phyloP scores from a whole-genome alignment of 2,113 vertebrate genomes.

The Alosa alosa region DNA sequence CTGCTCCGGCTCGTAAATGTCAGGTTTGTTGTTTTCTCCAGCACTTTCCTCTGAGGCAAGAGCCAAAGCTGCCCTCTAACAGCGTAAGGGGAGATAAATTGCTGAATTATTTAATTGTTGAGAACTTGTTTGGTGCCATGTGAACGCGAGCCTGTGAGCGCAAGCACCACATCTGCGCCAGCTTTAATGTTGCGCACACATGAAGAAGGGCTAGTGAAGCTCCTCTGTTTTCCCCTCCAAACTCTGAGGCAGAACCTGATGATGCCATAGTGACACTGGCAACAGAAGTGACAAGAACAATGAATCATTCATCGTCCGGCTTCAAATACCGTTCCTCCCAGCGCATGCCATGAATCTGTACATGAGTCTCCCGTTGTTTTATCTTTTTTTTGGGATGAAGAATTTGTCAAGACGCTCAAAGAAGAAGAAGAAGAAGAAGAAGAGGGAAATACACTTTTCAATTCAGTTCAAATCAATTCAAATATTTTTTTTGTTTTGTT shows the following conservation, averaged over 20 bases:
- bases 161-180: background rate
- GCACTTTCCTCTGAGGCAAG: background rate
- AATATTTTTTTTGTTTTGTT: too few relatives aligned
- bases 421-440: background rate
- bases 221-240: background rate
- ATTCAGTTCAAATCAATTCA: too few relatives aligned
- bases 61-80: background rate
- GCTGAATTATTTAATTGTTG: background rate
- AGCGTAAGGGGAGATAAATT: background rate
- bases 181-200: background rate
- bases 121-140: background rate
- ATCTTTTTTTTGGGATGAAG: background rate
- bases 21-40: background rate
- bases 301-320: background rate
- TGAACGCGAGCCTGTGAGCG: background rate
- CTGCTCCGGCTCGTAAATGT: background rate
- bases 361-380: background rate
- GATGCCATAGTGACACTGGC: background rate
- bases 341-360: background rate
- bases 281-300: background rate
- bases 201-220: background rate
- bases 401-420: background rate
- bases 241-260: background rate
- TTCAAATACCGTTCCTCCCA: background rate
- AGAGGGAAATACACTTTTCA: background rate